Evolutionary conservation across 1,140 invertebrate species (phyloP).

Genomic region (Coptotermes formosanus): DNA sequence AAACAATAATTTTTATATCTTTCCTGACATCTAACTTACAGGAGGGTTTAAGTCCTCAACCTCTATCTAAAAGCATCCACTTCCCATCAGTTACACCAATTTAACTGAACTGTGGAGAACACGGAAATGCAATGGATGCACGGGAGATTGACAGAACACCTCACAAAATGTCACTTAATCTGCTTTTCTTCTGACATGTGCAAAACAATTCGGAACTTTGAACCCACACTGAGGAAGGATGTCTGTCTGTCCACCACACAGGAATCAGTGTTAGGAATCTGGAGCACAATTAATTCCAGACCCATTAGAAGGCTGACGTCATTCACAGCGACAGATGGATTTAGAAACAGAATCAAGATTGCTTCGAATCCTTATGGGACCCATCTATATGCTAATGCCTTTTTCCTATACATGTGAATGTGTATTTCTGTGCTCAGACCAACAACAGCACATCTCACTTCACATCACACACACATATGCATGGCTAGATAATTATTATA

Average conservation of each 20-base stretch:
- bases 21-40: too few species aligned
- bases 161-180: too few species aligned
- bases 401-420: conserved; percentile 6
- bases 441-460: background rate
- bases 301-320: conserved; percentile 11
- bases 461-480: background rate
- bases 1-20: too few species aligned
- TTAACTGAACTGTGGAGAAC: too few species aligned
- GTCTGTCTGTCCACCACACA: background rate
- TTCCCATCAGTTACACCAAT: too few species aligned
- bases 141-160: too few species aligned
- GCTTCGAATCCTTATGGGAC: background rate
- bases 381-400: conserved; percentile 10
- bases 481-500: too few species aligned
- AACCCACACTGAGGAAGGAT: background rate
- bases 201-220: background rate
- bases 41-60: too few species aligned
- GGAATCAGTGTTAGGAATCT: conserved; percentile 6
- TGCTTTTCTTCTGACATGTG: background rate
- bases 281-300: background rate
- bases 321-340: conserved; percentile 1
- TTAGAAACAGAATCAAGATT: conserved; percentile 7
- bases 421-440: background rate
- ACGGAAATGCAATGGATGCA: too few species aligned
- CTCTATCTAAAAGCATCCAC: too few species aligned